Percentiles rank a stretch among this genome's conserved stretches.
phyloP scores from a whole-genome alignment of 2,113 vertebrate species.

The Corynorhinus townsendii region DNA sequence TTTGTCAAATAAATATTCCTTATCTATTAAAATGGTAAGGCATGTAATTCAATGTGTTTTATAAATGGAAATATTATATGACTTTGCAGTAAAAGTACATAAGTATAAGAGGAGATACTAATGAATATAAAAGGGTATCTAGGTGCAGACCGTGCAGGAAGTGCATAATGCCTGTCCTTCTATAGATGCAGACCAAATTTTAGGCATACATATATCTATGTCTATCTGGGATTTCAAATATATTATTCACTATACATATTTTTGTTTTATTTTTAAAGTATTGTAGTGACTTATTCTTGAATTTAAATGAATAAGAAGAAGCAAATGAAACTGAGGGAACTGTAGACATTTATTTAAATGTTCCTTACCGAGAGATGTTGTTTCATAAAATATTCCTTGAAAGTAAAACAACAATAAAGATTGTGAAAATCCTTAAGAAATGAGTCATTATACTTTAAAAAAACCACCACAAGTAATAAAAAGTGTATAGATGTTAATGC shows the following conservation, averaged over 20 bases:
- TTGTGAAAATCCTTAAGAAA: neutral
- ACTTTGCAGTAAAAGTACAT: neutral
- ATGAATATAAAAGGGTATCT: neutral
- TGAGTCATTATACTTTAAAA: neutral
- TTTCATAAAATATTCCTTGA: neutral
- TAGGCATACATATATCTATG: neutral
- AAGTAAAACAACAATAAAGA: neutral
- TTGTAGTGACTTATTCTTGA: neutral
- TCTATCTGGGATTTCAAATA: neutral
- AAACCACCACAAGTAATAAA: neutral
- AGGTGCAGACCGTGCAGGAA: neutral
- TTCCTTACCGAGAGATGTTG: neutral
- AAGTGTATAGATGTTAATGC: neutral
- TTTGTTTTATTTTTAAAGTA: neutral
- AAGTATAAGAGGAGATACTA: neutral
- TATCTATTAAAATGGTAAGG: neutral
- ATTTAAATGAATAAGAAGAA: neutral
- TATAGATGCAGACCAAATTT: neutral
- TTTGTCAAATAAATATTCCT: neutral
- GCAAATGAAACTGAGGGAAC: neutral
- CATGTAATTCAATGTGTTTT: neutral
- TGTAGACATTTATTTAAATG: neutral
- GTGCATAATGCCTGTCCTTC: neutral
- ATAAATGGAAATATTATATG: neutral
- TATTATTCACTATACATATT: neutral